Evolutionary conservation across 2,888 invertebrate genomes (phyloP).

Genomic region (Pocota personata): DNA sequence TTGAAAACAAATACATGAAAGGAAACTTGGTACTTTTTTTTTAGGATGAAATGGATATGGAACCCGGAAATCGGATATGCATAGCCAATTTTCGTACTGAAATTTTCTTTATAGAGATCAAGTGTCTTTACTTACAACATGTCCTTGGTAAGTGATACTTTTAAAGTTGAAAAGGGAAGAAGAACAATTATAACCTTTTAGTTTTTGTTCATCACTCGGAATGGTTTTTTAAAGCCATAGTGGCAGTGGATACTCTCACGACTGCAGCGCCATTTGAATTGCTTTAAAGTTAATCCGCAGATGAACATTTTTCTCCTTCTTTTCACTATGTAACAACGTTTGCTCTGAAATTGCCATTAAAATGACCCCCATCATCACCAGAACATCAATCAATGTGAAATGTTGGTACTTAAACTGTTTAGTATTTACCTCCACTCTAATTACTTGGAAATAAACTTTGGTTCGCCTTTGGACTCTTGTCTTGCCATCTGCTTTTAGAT

Average conservation of each 20-base stretch:
- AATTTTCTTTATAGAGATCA: neutral
- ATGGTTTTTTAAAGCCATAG: too few relatives aligned
- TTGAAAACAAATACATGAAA: neutral
- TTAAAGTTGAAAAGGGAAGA: neutral
- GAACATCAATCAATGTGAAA: slow-evolving; percentile 23
- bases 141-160: neutral
- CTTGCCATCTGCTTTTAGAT: neutral
- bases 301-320: neutral
- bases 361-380: neutral
- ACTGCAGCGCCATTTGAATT: neutral
- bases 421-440: slow-evolving; percentile 10
- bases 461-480: neutral
- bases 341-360: neutral
- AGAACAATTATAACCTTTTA: neutral
- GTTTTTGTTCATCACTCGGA: too few relatives aligned
- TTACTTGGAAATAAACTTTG: slow-evolving; percentile 8
- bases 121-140: neutral
- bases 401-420: slow-evolving; percentile 11
- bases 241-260: too few relatives aligned
- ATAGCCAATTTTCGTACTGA: neutral
- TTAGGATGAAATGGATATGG: neutral
- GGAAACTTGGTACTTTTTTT: neutral
- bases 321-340: neutral
- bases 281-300: neutral
- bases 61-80: neutral